Conservation (phyloP, 35 echinoderm and acorn worm species). For the Ophioderma brevispina region DNA sequence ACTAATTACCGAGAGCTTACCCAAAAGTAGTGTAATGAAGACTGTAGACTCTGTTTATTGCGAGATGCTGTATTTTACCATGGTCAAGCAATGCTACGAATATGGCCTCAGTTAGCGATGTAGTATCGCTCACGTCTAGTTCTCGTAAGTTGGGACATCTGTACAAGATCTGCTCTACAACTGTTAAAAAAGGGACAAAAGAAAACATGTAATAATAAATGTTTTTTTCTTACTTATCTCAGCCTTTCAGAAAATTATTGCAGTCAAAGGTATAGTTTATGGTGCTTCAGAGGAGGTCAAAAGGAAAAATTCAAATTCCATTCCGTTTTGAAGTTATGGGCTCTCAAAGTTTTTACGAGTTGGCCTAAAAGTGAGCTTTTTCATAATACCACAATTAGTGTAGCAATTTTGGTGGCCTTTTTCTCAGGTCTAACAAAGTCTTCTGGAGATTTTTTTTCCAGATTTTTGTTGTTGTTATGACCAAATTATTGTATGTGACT, state of each 20-base stretch:
- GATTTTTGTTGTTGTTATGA: too few species aligned
- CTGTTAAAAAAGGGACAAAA: slow-evolving; percentile 33
- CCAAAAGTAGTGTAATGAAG: slow-evolving; percentile 31
- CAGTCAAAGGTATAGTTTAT: background rate
- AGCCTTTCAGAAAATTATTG: background rate
- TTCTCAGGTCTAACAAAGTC: too few species aligned
- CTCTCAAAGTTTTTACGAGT: too few species aligned
- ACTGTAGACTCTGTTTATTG: slow-evolving; percentile 68
- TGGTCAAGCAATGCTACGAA: background rate
- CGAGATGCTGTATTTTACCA: slow-evolving; percentile 31
- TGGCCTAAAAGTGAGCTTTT: too few species aligned
- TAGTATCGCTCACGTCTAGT: slow-evolving; percentile 68
- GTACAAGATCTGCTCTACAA: background rate
- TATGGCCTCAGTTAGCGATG: background rate
- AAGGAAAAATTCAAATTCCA: too few species aligned
- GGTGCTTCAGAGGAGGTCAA: too few species aligned
- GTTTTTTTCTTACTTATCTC: background rate
- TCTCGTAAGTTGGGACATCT: slow-evolving; percentile 45
- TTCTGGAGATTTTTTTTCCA: too few species aligned
- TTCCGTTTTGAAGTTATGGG: background rate
- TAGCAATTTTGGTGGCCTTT: too few species aligned
- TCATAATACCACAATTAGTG: too few species aligned
- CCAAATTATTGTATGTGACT: too few species aligned
- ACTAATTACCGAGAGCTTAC: too few species aligned
- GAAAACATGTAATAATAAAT: background rate